Base-by-base conservation (phyloP, 2,888 invertebrate genomes). In the Dastarcus helophoroides region DNA sequence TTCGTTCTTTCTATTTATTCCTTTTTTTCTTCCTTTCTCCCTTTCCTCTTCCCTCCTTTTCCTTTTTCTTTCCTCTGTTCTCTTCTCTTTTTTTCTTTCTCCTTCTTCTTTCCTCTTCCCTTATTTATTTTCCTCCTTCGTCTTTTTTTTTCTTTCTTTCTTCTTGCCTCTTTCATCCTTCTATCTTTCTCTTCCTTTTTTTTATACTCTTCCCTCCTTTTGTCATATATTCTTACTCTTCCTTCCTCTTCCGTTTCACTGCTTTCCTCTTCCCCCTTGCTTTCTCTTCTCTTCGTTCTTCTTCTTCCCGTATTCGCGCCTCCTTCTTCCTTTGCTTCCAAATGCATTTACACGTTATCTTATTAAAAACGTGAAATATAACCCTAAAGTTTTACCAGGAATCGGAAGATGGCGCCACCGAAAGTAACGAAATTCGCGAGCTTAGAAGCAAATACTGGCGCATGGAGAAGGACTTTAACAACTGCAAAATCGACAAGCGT, bases 381-480 rank as follows among this genome's bases (percentile, higher is more conserved):
- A n/a, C n/a, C n/a, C n/a, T n/a, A n/a, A 22, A 19, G 10, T 29
- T 33, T 35, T 29, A 40, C 16, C 31, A 52, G 48, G 50, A 53
- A 22, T 51, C 54, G 10, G 51, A 54, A 41, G 43, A 39, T 14
- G 66, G 73, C 37, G 69, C 75, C 19, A 51, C 73, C 1, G 71
- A 83, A 40, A 70, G 75, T 6, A 79, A 83, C 57, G 75, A 76
- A 40, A 65, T 79, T 0, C 68, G 75, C 17, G 69, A 78, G 6
- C 69, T 80, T 0, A 76, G 80, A 51, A 62, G 76, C 9, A 73
- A 74, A 14, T 66, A 77, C 22, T 84, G 82, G 80, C 74, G 80
- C 30, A 72, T 76, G 60, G 78, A 79, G 46, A 76, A 75, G 39
- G 74, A 78, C 44, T 46, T 79, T 1, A 67, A 71, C 1, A 75